Evolutionary conservation across 1,140 invertebrate species (phyloP).

Genomic region (Plutomurus gul): DNA sequence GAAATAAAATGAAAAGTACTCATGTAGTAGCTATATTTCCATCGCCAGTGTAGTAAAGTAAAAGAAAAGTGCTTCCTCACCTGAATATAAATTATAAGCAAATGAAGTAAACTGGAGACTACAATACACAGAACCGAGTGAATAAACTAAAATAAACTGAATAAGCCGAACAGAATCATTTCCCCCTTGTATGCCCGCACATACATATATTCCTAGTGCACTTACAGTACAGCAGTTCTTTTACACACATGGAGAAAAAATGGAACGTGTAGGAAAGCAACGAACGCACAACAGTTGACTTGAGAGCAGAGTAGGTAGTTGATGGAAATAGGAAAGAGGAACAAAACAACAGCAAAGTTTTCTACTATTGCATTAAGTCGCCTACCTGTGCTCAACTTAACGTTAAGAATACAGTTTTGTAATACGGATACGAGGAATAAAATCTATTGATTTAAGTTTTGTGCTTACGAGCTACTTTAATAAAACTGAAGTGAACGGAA

Average conservation of each 20-base stretch:
- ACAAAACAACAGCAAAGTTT: neutral
- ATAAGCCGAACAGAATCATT: slow-evolving; percentile 1
- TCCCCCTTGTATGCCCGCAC: too few relatives aligned
- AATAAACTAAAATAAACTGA: neutral
- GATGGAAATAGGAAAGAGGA: neutral
- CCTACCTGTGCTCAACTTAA: neutral
- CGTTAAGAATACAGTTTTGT: neutral
- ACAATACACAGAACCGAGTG: neutral
- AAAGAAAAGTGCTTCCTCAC: slow-evolving; percentile 32
- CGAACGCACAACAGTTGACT: too few relatives aligned
- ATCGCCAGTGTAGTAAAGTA: neutral
- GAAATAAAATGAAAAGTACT: slow-evolving; percentile 27
- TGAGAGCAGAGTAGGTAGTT: too few relatives aligned
- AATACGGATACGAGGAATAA: neutral
- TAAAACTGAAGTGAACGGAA: neutral
- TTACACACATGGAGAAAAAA: neutral
- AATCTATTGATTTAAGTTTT: slow-evolving; percentile 30
- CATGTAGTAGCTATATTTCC: neutral
- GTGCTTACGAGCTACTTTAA: neutral
- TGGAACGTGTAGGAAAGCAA: too few relatives aligned
- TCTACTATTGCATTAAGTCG: neutral
- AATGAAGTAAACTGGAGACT: slow-evolving; percentile 11
- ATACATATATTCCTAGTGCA: too few relatives aligned
- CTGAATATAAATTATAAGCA: slow-evolving; percentile 34
- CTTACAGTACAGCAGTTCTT: neutral